Percentiles rank a stretch among this genome's conserved stretches.
Conservation (phyloP, 2,797 vertebrate species). For the Lagorchestes hirsutus region DNA sequence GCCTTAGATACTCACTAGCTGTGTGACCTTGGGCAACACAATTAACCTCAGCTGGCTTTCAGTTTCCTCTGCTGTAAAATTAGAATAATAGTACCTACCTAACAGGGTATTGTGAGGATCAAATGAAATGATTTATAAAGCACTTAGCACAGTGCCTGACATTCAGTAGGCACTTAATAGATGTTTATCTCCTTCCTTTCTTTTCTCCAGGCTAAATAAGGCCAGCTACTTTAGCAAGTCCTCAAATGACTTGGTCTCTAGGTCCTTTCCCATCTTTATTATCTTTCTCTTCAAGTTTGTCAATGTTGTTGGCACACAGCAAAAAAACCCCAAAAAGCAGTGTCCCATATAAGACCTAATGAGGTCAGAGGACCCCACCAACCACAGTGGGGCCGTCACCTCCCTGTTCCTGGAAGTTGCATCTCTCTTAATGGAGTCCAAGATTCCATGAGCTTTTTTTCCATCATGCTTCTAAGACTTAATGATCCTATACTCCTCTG, state of each 20-base stretch:
- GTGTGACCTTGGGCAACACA: background rate
- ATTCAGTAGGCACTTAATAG: background rate
- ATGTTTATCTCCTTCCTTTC: background rate
- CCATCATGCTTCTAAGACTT: background rate
- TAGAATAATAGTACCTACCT: background rate
- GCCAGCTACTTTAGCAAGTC: background rate
- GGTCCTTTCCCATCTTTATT: background rate
- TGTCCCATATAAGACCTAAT: background rate
- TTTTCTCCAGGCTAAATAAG: background rate
- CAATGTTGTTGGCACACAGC: background rate
- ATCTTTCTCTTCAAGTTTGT: background rate
- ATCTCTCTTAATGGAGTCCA: background rate
- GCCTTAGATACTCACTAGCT: background rate
- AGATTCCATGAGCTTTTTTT: background rate
- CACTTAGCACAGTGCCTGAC: background rate
- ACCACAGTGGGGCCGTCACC: background rate
- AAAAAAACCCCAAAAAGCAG: no score
- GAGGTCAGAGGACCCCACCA: background rate
- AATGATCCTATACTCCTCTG: background rate
- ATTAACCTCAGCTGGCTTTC: background rate
- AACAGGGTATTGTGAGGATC: background rate
- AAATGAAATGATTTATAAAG: background rate
- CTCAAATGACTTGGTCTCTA: background rate
- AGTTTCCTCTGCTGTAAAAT: background rate
- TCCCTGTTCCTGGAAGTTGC: background rate